phyloP scores from a whole-genome alignment of 2,797 vertebrate genomes.

The Manis crassicaudata region DNA sequence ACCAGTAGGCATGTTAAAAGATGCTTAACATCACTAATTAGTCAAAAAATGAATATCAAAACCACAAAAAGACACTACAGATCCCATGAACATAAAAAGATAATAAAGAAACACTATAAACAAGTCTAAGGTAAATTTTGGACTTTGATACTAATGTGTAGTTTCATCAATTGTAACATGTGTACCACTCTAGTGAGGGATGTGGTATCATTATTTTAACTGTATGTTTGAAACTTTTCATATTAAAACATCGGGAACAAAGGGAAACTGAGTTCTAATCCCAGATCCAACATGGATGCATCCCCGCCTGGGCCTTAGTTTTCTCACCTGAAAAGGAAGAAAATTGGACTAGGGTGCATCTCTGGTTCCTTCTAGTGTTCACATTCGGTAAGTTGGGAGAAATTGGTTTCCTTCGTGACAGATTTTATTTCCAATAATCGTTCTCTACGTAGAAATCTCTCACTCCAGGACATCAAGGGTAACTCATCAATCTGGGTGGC shows the following conservation, averaged over 20 bases:
- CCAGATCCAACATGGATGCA: not conserved
- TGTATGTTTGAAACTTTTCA: not conserved
- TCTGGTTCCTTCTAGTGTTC: not conserved
- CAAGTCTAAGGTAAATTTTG: not conserved
- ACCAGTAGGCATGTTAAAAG: not conserved
- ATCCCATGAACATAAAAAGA: not conserved
- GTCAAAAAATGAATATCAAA: slow-evolving; percentile 17
- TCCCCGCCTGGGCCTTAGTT: not conserved
- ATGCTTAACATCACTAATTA: not conserved
- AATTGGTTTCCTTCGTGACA: not conserved
- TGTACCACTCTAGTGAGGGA: not conserved
- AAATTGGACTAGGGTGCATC: not conserved
- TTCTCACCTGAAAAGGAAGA: not conserved
- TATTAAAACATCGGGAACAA: not conserved
- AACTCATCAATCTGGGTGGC: not conserved
- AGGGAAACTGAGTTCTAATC: not conserved
- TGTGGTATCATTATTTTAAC: not conserved
- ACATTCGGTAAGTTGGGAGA: not conserved
- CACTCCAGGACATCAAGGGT: not conserved
- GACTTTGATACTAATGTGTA: not conserved
- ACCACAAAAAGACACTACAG: not conserved
- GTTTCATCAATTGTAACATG: not conserved
- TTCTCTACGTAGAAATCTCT: not conserved
- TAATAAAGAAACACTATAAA: not conserved
- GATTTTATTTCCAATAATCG: not conserved